Evolutionary conservation across 2,113 vertebrate species (phyloP).

Genomic region (Sigmodon hispidus): DNA sequence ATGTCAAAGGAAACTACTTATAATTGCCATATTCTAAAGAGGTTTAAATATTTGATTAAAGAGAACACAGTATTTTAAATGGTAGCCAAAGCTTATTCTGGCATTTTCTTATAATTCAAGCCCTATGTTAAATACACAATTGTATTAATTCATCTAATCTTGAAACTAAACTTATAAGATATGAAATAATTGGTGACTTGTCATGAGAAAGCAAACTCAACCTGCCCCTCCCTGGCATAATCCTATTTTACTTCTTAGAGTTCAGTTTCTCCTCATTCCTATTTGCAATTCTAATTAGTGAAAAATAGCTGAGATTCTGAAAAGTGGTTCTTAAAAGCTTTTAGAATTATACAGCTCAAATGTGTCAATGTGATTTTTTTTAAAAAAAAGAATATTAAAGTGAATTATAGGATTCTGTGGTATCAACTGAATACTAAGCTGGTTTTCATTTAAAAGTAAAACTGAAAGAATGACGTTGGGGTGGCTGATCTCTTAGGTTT

Average conservation of each 20-base stretch:
- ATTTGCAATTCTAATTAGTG: neutral
- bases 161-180: neutral
- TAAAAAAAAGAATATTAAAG: neutral
- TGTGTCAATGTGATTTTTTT: neutral
- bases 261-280: neutral
- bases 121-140: neutral
- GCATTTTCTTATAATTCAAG: neutral
- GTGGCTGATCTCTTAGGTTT: neutral
- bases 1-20: constrained; percentile 1
- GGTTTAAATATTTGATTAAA: constrained; percentile 10
- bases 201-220: neutral
- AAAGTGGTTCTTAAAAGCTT: constrained; percentile 26
- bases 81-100: neutral
- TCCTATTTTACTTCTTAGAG: neutral
- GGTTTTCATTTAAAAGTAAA: constrained; percentile 10
- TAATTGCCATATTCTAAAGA: constrained; percentile 30
- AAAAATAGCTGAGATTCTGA: neutral
- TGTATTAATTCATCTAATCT: constrained; percentile 19
- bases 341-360: neutral
- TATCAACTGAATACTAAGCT: neutral
- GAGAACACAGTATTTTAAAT: no score
- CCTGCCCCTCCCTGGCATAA: neutral
- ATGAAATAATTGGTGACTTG: neutral
- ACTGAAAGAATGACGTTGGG: neutral
- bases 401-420: neutral